Evolutionary conservation across 2,113 vertebrate genomes (phyloP), one percentile per base, ranked within the genome.

Genomic region (Albula glossodonta): DNA sequence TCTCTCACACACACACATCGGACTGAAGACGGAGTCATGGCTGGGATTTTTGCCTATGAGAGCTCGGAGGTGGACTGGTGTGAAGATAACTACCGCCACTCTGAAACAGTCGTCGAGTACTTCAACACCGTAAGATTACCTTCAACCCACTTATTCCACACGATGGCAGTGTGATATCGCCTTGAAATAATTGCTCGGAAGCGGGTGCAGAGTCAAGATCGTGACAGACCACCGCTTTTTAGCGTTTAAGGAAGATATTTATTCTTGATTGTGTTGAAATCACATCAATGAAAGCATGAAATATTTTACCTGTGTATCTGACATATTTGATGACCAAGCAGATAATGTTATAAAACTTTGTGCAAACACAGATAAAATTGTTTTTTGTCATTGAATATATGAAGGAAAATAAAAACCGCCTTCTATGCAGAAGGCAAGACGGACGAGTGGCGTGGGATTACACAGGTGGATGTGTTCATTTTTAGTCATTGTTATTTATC

Each of bases 61-160:
- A 99, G 97, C 5, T 97, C 98, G 0, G 97, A 98, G 19, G 89
- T 99, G 19, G 98, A 99, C 92, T 99, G 98, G 97, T 99, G 98
- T 0, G 98, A 99, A 89, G 92, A 92, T 87, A 99, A 99, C 93
- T 99, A 97, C 56, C 95, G 84, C 90, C 91, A 94, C 89, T 99
- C 97, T 0, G 89, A 94, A 0, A 85, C 97, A 80, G 95, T 99
- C 0, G 98, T 96, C 0, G 98, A 99, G 92, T 98, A 96, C 92
- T 99, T 97, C 90, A 99, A 99, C 93, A 98, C 97, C n/a, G 98
- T 99, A 91, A 96, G 88, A 51, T 5, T 41, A 25, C 15, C 82
- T 77, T 56, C 78, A 17, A 19, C 60, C 60, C 60, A 66, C 22
- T 19, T 66, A 22, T 66, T 66, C 60, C 60, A 66, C 22, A 19